Conservation (phyloP, 2,888 invertebrate species). For the Cantharis flavilabris region DNA sequence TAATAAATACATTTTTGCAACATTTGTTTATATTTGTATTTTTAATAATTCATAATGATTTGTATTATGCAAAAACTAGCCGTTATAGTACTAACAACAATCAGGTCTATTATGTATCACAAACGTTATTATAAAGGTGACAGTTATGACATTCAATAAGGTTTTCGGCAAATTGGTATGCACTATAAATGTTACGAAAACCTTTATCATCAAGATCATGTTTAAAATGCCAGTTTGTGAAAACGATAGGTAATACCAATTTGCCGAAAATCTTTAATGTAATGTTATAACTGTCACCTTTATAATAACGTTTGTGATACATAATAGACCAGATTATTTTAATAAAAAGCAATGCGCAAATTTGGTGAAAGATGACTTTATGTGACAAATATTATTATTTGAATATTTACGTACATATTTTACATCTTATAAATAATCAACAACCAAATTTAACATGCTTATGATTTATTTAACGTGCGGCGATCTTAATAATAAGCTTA, state of each 20-base stretch:
- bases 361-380: conserved; percentile 26
- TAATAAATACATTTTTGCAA: conserved; percentile 44
- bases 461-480: conserved; percentile 18
- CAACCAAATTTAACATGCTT: conserved; percentile 31
- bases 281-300: too few species aligned
- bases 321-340: too few species aligned
- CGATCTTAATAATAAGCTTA: conserved; percentile 15
- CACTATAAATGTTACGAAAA: too few species aligned
- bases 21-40: conserved; percentile 37
- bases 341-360: conserved; percentile 30
- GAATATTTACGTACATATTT: conserved; percentile 31
- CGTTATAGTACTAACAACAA: conserved; percentile 14
- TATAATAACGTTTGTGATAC: too few species aligned
- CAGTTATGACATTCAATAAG: too few species aligned
- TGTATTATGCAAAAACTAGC: conserved; percentile 29
- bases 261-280: too few species aligned
- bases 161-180: too few species aligned
- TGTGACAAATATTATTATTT: conserved; percentile 22
- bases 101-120: too few species aligned
- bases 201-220: too few species aligned
- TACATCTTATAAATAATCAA: conserved; percentile 34
- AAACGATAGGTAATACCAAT: too few species aligned
- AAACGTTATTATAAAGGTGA: too few species aligned
- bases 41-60: conserved; percentile 19
- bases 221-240: too few species aligned